phyloP scores from a whole-genome alignment of 2,113 vertebrate genomes.

The Lanius ludovicianus region DNA sequence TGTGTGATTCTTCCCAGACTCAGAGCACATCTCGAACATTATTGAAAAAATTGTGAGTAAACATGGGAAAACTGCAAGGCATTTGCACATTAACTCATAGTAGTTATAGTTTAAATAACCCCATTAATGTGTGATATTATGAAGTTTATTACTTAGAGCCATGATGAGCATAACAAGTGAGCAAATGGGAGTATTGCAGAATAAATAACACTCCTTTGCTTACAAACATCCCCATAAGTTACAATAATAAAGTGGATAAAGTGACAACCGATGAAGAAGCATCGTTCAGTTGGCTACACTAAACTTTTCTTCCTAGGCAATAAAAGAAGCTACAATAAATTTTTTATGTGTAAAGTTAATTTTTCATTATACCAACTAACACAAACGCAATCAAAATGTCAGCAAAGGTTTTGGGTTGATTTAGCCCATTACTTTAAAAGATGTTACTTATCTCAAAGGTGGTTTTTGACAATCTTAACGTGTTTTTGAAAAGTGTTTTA shows the following conservation, averaged over 20 bases:
- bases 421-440: constrained; percentile 57
- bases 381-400: constrained; percentile 60
- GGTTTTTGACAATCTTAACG: constrained; percentile 54
- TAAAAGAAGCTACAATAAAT: constrained; percentile 57
- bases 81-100: constrained; percentile 47
- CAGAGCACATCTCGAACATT: not conserved
- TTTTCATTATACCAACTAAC: constrained; percentile 61
- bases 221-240: constrained; percentile 65
- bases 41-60: constrained; percentile 45
- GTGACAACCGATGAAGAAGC: constrained; percentile 53
- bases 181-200: constrained; percentile 34
- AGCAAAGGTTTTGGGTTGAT: constrained; percentile 61
- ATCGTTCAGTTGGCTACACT: constrained; percentile 35
- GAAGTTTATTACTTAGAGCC: constrained; percentile 51
- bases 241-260: constrained; percentile 58
- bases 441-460: constrained; percentile 48
- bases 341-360: constrained; percentile 70
- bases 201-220: constrained; percentile 60
- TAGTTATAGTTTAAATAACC: constrained; percentile 54
- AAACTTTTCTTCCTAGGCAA: constrained; percentile 49
- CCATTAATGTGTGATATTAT: constrained; percentile 53
- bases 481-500: constrained; percentile 50
- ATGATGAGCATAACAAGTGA: constrained; percentile 41
- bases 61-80: constrained; percentile 30
- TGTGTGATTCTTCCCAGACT: constrained; percentile 2